Conservation (phyloP, 2,797 vertebrate genomes). For the Podarcis siculus region DNA sequence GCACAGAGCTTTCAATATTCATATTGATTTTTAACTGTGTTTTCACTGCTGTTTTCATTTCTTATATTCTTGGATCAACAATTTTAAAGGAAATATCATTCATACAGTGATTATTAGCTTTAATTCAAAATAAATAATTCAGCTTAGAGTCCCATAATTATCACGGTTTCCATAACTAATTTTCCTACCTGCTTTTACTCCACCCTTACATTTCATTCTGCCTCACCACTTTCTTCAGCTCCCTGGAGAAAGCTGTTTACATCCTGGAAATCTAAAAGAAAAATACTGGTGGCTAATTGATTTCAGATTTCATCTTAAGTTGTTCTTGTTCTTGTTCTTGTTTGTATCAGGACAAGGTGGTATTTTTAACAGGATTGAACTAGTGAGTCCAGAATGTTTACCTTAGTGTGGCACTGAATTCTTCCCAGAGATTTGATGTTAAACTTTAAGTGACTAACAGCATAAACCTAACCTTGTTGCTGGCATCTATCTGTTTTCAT, state of each 20-base stretch:
- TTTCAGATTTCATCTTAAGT: neutral
- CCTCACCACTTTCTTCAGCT: neutral
- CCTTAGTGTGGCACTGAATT: no score
- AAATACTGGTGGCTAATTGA: neutral
- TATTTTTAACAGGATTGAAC: neutral
- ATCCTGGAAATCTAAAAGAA: neutral
- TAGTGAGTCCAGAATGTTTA: no score
- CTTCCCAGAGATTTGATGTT: neutral
- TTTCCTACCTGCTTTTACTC: neutral
- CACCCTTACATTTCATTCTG: neutral
- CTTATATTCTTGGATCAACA: no score
- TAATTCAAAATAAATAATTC: neutral
- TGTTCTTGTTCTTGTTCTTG: neutral
- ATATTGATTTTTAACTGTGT: no score
- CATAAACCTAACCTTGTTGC: no score
- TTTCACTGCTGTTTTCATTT: no score
- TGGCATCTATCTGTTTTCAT: no score
- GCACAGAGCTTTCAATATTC: no score
- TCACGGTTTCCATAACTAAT: neutral
- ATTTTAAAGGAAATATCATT: neutral
- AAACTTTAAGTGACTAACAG: neutral
- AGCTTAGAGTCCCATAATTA: neutral
- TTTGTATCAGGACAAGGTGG: neutral
- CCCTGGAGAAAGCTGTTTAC: neutral
- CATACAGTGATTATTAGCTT: no score